Evolutionary conservation across 2,797 vertebrate genomes (phyloP), one percentile per base, ranked within the genome.

Genomic region (Hippocampus kuda): DNA sequence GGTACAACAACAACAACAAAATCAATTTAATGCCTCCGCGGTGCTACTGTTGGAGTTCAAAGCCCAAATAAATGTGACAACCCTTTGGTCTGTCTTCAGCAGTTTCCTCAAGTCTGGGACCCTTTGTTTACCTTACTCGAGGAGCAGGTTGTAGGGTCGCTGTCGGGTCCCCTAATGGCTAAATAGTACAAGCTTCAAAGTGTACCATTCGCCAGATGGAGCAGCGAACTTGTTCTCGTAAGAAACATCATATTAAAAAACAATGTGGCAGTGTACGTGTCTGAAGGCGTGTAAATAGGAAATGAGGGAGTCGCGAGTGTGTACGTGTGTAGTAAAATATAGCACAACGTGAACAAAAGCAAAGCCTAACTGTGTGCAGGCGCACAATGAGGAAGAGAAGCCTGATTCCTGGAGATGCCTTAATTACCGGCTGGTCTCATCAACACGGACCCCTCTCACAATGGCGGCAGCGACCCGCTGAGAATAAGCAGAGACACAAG

Each of bases 101-200:
- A 38, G 41, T 46, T 44, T 42, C 64, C 61, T 67, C 18, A 49
- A 51, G 70, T 70, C 75, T 59, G 68, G 66, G 77, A 79, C 67
- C 69, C 71, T 71, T 53, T 26, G 46, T 80, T 80, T 71, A 57
- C 75, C 81, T 88, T 80, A 88, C 79, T 87, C 84, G 86, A 7
- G 34, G 34, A 38, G 86, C 87, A 83, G 76, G 86, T 80, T 64
- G 57, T 68, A 65, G 16, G 84, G 76, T 71, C 61, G 73, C 77
- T 85, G 85, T 90, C 86, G 87, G 75, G 66, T 85, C 79, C 74
- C 75, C 89, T 91, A 86, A 89, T 11, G 7, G 69, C 75, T 71
- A 67, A 77, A 89, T 82, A 87, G 87, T 78, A 76, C 72, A 67
- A 70, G 85, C 91, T 87, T 76, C 89, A 88, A 89, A 79, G 70